Base-by-base conservation (phyloP, 2,888 invertebrate genomes). In the Tortricodes alternella region DNA sequence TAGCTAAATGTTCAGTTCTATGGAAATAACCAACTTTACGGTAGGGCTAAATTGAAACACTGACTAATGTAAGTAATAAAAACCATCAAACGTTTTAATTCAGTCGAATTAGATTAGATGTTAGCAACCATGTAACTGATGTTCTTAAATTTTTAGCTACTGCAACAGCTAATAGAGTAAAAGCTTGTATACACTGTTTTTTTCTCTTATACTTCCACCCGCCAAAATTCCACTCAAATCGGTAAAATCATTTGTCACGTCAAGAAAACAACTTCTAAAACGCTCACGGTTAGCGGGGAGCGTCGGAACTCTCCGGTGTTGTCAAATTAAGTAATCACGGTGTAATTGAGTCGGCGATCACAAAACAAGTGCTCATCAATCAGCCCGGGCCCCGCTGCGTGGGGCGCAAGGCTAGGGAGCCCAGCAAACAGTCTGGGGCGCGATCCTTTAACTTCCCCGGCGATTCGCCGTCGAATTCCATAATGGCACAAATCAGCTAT, bases 271-370 rank as follows among this genome's bases (percentile, higher is more conserved):
- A 5, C n/a, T 49, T 41, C 44, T 21, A 50, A 61, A 64, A 65
- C 63, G 69, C 67, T 70, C 57, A 62, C 63, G 61, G 64, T 64
- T 69, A 70, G 66, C 63, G 68, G 59, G 62, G 64, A 70, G 71
- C 65, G 72, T 73, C 72, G 62, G 66, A 70, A 70, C 66, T 71
- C 57, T 59, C 66, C 64, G 67, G 72, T 88, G 85, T 85, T 86
- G 85, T 89, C 84, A 85, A 83, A 86, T 87, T 84, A 85, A 85
- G 82, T 85, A 85, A 87, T 87, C 83, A 80, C 65, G 73, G 73
- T 82, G 85, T 85, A 86, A 86, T 85, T 80, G 84, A 81, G 78
- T 74, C 72, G 74, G 72, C 82, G 80, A 85, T 85, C 85, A 81
- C 77, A 71, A 75, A 80, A 82, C 84, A 85, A 79, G 80, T 77